Evolutionary conservation across 2,113 vertebrate species (phyloP), one percentile per base, ranked within the genome.

Genomic region (Aix galericulata): DNA sequence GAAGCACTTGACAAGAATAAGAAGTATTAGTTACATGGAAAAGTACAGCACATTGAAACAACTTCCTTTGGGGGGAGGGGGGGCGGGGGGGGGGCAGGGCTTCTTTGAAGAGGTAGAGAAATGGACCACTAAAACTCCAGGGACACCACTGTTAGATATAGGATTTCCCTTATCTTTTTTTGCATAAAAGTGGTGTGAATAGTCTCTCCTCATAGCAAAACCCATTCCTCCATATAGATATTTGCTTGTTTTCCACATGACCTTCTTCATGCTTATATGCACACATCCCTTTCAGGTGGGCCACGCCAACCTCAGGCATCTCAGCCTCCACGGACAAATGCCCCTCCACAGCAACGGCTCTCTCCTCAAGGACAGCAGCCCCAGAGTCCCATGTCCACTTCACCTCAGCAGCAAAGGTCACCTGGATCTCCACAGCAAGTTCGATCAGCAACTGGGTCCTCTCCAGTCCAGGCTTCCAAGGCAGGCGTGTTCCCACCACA

Each of bases 381-480:
- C 17, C 97, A 97, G 86, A 98, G 97, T n/a, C 98, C 98, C 17
- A 97, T 97, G 60, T 94, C 98, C 4, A 97, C 96, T 5, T 98
- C 98, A 15, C 99, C 99, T 23, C 99, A 99, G 48, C 98, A 98
- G 71, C 98, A 99, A 94, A 98, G 98, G 8, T 98, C 98, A 1
- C 99, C 99, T 64, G 99, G 98, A 11, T 99, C 99, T 18, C 99
- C 99, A 4, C 99, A 99, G 98, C 98, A 98, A 44, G 96, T 98
- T n/a, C 97, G 98, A 34, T 98, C 99, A 3, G 98, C 99, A 10
- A 44, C 96, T 3, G 97, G 97, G 71, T 98, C 98, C 55, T 99
- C 99, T 6, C 98, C 99, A 55, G 99, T 98, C 68, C 99, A 99
- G 96, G 97, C 98, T 78, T 97, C 99, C 97, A 99, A 99, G 97